Base-by-base conservation (phyloP, 2,113 vertebrate genomes). In the Nematolebias whitei region DNA sequence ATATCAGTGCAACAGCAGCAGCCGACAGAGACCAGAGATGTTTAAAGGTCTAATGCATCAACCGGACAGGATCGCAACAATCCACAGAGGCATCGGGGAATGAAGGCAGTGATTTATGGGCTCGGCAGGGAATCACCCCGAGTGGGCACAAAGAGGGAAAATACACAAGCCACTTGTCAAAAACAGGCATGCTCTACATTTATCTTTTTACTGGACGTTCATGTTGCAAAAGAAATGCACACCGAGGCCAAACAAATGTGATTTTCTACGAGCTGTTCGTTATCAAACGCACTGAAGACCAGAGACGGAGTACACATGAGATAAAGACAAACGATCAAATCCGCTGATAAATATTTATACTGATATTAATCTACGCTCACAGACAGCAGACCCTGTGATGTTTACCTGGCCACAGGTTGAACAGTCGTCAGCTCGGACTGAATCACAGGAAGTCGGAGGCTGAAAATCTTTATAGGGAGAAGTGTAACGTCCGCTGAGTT, bases 1-100 rank as follows among this genome's bases (percentile, higher is more conserved):
- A 50, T 61, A 64, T 57, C 53, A 62, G 0, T 32, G 7, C n/a
- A 52, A 43, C 58, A 56, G 48, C 58, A 56, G 50, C 41, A 56
- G 55, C 64, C 68, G 11, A 4, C 59, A 11, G 68, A 73, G 56
- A 51, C 50, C 12, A 6, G 39, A 24, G 60, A 59, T 10, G 41
- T 63, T 74, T 76, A 66, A 79, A 71, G 65, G 71, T 59, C 60
- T 60, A 66, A 74, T 75, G 63, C 62, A 81, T 79, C 77, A 77
- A 71, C 29, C 26, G 67, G 69, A 68, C 68, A 69, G 64, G 39
- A 79, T 66, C 55, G 43, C 66, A 74, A 23, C 72, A 61, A 44
- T 29, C 18, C 29, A 54, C 57, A 26, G 55, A 32, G 38, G 18
- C 73, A 60, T 32, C 35, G 15, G 67, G 67, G 70, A 81, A 66